Evolutionary conservation across 2,113 vertebrate genomes (phyloP), one percentile per base, ranked within the genome.

Genomic region (Microtus pennsylvanicus): DNA sequence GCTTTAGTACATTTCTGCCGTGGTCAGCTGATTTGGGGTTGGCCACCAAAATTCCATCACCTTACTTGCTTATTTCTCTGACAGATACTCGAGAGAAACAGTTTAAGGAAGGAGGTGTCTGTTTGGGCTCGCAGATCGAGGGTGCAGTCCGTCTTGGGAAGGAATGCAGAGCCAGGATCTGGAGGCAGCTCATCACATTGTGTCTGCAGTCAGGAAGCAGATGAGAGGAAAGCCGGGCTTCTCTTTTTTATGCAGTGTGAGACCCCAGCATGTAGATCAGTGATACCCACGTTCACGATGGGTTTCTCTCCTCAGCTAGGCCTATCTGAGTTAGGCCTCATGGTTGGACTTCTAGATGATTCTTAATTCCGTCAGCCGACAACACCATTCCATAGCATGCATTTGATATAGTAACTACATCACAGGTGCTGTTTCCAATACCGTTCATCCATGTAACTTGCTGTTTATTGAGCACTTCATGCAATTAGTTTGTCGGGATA

Each of bases 401-500:
- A 30, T 42, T 28, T 63, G 58, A 7, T 8, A 30, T 11, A 77
- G 3, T 90, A 33, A 77, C 35, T 33, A 45, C 30, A 55, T 58
- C 28, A 16, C n/a, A 77, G 70, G 10, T 28, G 69, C 5, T 91
- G 35, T 94, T 94, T 92, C 78, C 24, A 87, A 94, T 87, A 35
- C 24, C 7, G 75, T 94, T 76, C 86, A 8, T 38, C 33, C 38
- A 38, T 90, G 14, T 74, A 90, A 58, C 47, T 17, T 67, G 93
- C 86, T 94, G 94, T 91, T 93, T 38, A 45, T 26, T 89, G 82
- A 90, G 24, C 42, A 38, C 94, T 96, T 81, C 38, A 35, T 90
- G 76, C n/a, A 70, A 33, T 94, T 78, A 75, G 28, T 70, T 67
- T 88, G 21, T 93, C 93, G 67, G 82, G 92, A 94, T 33, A 80